phyloP scores from a whole-genome alignment of 2,888 invertebrate species.

The Archips xylosteana region DNA sequence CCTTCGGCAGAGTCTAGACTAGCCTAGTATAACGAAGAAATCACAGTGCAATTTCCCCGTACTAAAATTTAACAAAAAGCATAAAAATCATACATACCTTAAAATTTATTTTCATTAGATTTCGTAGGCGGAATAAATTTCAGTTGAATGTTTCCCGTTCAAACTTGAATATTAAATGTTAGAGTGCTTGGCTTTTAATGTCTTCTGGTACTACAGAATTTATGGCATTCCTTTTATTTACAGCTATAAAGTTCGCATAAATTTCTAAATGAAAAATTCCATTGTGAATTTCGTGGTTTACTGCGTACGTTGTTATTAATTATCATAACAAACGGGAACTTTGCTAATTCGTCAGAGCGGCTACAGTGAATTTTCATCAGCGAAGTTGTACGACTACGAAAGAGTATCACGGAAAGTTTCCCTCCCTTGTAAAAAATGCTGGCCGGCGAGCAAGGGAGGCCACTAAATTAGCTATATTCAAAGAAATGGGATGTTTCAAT shows the following conservation, averaged over 20 bases:
- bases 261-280: conserved; percentile 42
- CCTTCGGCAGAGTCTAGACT: too few relatives aligned
- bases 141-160: conserved; percentile 40
- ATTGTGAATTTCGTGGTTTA: conserved; percentile 30
- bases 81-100: conserved; percentile 34
- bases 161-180: conserved; percentile 41
- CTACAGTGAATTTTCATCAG: conserved; percentile 49
- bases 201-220: conserved; percentile 42
- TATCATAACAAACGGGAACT: conserved; percentile 39
- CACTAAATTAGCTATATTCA: conserved; percentile 73
- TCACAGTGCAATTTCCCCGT: background rate
- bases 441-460: conserved; percentile 44
- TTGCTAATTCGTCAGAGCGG: conserved; percentile 30
- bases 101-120: conserved; percentile 38
- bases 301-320: conserved; percentile 39
- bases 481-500: conserved; percentile 64
- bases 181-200: conserved; percentile 42
- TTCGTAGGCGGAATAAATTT: conserved; percentile 35
- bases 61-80: conserved; percentile 16
- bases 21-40: background rate
- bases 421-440: conserved; percentile 53
- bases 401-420: conserved; percentile 52
- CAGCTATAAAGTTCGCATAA: conserved; percentile 38
- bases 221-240: conserved; percentile 42
- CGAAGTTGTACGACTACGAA: conserved; percentile 48